Evolutionary conservation across 2,888 invertebrate species (phyloP).

Genomic region (Linnaemya vulpina): DNA sequence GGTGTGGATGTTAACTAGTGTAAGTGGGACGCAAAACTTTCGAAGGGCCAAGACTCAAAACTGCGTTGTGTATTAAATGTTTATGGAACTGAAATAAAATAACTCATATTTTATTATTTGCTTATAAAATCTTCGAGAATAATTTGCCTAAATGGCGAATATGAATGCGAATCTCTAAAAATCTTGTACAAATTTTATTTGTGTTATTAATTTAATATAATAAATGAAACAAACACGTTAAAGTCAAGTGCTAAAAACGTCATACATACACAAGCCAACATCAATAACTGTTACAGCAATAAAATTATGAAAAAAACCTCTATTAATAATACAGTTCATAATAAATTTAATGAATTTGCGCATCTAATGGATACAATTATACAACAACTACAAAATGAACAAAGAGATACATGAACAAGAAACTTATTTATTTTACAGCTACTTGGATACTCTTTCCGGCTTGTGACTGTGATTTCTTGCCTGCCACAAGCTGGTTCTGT

Average conservation of each 20-base stretch:
- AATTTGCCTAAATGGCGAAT: too few species aligned
- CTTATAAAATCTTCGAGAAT: too few species aligned
- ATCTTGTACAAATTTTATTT: not conserved
- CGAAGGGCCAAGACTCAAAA: too few species aligned
- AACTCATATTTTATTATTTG: too few species aligned
- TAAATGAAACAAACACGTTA: not conserved
- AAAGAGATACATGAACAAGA: not conserved
- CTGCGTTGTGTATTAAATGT: too few species aligned
- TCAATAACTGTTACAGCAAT: not conserved
- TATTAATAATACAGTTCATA: not conserved
- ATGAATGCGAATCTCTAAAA: too few species aligned
- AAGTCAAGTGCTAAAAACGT: not conserved
- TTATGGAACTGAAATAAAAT: too few species aligned
- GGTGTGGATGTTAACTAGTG: too few species aligned
- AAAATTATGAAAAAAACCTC: not conserved
- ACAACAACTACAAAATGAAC: constrained; percentile 7
- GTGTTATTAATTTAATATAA: not conserved
- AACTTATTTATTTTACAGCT: not conserved
- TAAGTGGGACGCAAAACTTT: too few species aligned
- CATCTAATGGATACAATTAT: constrained; percentile 47
- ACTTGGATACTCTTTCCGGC: not conserved
- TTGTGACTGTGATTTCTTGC: constrained; percentile 8
- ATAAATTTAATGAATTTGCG: constrained; percentile 44
- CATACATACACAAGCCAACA: not conserved
- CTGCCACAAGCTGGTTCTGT: not conserved